phyloP scores from a whole-genome alignment of 2,797 vertebrate genomes.

The Neosalanx taihuensis region DNA sequence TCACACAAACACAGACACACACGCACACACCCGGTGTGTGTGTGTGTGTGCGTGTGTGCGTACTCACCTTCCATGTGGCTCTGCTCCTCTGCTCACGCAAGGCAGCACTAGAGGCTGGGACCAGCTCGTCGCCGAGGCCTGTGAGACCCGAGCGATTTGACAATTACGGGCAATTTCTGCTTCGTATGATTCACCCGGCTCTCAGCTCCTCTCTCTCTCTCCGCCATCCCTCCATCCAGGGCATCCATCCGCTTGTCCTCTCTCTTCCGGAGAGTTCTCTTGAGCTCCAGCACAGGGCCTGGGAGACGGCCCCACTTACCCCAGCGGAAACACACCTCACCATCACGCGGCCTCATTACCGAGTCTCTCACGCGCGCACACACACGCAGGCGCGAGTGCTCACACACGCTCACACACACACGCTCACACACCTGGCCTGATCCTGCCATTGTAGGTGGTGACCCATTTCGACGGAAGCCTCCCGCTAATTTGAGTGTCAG shows the following conservation, averaged over 20 bases:
- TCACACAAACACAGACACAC: conserved; percentile 3
- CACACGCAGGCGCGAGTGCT: not conserved
- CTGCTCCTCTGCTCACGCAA: not conserved
- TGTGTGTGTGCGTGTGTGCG: not conserved
- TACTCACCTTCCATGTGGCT: conserved; percentile 96
- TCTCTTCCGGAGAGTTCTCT: conserved; percentile 34
- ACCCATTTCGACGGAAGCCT: conserved; percentile 67
- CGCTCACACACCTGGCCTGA: conserved; percentile 47
- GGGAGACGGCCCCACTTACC: conserved; percentile 43
- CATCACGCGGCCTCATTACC: conserved; percentile 38
- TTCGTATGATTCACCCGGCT: conserved; percentile 3
- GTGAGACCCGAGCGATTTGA: conserved; percentile 40
- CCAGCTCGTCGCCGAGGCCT: not conserved
- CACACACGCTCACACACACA: conserved; percentile 33
- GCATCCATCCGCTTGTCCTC: conserved; percentile 3
- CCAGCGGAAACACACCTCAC: conserved; percentile 32
- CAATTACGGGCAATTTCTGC: conserved; percentile 39
- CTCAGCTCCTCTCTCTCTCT: conserved; percentile 20
- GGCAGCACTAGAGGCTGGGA: conserved; percentile 4
- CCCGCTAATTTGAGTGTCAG: conserved; percentile 69
- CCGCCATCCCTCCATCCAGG: conserved; percentile 18
- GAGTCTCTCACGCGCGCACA: conserved; percentile 20
- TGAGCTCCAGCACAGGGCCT: conserved; percentile 39
- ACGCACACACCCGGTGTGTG: conserved; percentile 15
- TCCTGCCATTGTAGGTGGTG: conserved; percentile 63